These are phyloP conservation scores for Sebastes melanostomus DNA, from an alignment of 2,797 vertebrate species.

Conservation along the genomic window DNA sequence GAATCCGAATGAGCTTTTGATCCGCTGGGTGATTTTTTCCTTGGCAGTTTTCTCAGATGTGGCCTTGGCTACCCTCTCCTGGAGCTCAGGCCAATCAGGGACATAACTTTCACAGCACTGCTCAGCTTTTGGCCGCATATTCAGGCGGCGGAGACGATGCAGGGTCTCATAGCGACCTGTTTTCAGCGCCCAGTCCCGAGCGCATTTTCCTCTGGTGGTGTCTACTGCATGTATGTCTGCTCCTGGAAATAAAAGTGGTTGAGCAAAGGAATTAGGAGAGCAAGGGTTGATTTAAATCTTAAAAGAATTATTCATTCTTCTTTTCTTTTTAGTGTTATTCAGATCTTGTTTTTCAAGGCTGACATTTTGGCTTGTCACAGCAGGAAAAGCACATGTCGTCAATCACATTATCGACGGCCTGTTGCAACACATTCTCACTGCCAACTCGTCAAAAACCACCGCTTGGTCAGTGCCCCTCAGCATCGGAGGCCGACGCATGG, in stretches of 20 bases:
- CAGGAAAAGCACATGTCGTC: background rate
- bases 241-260: conserved; percentile 69
- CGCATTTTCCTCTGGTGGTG: conserved; percentile 79
- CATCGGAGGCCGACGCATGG: too few relatives aligned
- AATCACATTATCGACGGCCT: background rate
- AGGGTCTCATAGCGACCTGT: conserved; percentile 84
- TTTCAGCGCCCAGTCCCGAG: conserved; percentile 86
- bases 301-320: background rate
- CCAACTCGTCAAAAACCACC: too few relatives aligned
- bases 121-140: conserved; percentile 74
- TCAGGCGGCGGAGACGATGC: conserved; percentile 78
- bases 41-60: conserved; percentile 68
- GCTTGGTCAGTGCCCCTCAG: too few relatives aligned
- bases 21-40: conserved; percentile 76
- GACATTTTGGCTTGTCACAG: background rate
- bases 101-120: conserved; percentile 82
- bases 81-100: conserved; percentile 86
- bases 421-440: too few relatives aligned
- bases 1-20: conserved; percentile 82
- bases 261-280: background rate
- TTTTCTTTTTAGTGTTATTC: background rate
- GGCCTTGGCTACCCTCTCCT: conserved; percentile 78
- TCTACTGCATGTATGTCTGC: conserved; percentile 86
- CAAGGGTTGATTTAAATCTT: background rate
- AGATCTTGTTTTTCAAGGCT: background rate